Conservation (phyloP, 1,140 invertebrate genomes). For the Scaptomyza montana region DNA sequence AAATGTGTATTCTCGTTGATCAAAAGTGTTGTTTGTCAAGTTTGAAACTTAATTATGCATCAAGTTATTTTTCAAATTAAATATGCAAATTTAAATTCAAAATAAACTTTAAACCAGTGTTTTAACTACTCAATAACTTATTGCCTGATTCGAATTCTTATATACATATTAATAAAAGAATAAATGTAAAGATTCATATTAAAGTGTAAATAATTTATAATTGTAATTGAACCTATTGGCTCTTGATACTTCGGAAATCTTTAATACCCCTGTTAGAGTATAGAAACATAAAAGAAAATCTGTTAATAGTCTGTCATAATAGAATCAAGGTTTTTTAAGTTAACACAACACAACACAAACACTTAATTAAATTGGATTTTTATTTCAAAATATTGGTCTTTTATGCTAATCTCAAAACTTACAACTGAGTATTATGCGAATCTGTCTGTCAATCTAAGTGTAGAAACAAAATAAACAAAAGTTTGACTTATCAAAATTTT, state of each 20-base stretch:
- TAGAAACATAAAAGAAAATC: too few relatives aligned
- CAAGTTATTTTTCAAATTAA: too few relatives aligned
- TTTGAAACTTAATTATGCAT: too few relatives aligned
- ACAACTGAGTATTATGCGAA: conserved; percentile 3
- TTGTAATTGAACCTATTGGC: too few relatives aligned
- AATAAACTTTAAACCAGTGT: too few relatives aligned
- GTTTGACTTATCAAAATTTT: not conserved
- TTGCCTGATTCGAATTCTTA: too few relatives aligned
- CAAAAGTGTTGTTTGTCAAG: too few relatives aligned
- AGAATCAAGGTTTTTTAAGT: conserved; percentile 14
- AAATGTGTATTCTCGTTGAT: too few relatives aligned
- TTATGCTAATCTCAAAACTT: conserved; percentile 21
- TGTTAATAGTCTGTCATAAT: conserved; percentile 15
- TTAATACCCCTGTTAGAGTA: not conserved
- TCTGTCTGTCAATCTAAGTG: not conserved
- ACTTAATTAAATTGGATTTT: conserved; percentile 40
- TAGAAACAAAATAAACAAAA: not conserved
- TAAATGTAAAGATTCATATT: not conserved
- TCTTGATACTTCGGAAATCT: not conserved
- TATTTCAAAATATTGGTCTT: conserved; percentile 17
- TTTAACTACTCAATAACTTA: too few relatives aligned
- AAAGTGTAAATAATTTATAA: not conserved
- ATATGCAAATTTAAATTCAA: too few relatives aligned
- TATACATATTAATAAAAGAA: too few relatives aligned
- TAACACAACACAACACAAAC: conserved; percentile 17